Conservation (phyloP, 2,797 vertebrate species). For the Diceros bicornis region DNA sequence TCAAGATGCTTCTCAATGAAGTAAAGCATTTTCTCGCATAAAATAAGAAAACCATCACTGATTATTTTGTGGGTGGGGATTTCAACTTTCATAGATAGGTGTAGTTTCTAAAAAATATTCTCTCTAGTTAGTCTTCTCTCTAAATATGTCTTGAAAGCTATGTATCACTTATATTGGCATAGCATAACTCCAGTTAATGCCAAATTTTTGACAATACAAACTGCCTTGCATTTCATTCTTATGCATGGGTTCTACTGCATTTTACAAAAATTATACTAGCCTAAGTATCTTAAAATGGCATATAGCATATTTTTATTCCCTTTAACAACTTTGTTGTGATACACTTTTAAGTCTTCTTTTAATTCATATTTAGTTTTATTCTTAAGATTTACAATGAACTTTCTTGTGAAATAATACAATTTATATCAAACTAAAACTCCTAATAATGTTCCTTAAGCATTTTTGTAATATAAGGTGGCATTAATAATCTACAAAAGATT, state of each 20-base stretch:
- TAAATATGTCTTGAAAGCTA: background rate
- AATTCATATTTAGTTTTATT: background rate
- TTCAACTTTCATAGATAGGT: background rate
- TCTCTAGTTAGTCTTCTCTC: background rate
- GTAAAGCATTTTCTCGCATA: background rate
- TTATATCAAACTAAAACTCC: conserved; percentile 67
- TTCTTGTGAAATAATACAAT: conserved; percentile 62
- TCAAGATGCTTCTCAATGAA: background rate
- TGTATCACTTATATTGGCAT: background rate
- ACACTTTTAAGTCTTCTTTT: background rate
- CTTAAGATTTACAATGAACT: background rate
- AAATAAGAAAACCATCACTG: background rate
- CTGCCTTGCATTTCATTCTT: background rate
- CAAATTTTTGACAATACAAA: background rate
- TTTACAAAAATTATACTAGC: background rate
- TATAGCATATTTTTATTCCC: background rate
- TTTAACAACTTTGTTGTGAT: background rate
- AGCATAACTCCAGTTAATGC: background rate
- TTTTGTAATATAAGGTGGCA: conserved; percentile 54
- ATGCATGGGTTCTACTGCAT: background rate
- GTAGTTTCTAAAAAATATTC: background rate
- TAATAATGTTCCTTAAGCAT: conserved; percentile 69
- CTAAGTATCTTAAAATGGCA: background rate
- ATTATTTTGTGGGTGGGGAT: background rate
- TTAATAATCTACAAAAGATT: background rate